Conservation (phyloP, 1,140 invertebrate species). For the Brachionus asplanchnoidis region DNA sequence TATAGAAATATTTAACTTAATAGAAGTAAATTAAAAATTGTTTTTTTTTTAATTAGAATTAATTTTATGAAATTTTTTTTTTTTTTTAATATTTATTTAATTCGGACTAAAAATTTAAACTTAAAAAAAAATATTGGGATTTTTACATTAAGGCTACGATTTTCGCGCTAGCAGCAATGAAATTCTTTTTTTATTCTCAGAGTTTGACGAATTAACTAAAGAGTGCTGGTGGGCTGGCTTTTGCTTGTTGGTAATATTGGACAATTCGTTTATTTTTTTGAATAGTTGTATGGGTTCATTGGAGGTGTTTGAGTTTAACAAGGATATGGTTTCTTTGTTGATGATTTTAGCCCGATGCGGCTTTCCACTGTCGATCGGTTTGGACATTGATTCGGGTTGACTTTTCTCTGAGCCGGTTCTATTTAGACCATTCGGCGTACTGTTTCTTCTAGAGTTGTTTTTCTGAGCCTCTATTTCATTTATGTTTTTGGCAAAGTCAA, state of each 20-base stretch:
- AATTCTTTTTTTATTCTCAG: slow-evolving; percentile 23
- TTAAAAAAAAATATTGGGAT: background rate
- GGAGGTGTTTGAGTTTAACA: background rate
- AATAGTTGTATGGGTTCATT: slow-evolving; percentile 28
- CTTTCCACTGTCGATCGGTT: background rate
- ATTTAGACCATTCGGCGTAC: background rate
- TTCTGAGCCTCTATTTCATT: slow-evolving; percentile 1
- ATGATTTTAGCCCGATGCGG: background rate
- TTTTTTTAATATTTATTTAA: too few relatives aligned
- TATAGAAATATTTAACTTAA: too few relatives aligned
- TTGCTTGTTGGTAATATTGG: slow-evolving; percentile 3
- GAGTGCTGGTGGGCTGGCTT: background rate
- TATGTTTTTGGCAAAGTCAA: slow-evolving; percentile 24
- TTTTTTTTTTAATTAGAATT: too few relatives aligned
- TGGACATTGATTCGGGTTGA: background rate
- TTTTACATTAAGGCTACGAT: background rate
- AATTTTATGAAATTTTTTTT: too few relatives aligned
- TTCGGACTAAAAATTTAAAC: too few relatives aligned
- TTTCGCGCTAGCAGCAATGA: slow-evolving; percentile 2
- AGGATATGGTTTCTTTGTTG: background rate
- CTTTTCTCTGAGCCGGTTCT: slow-evolving; percentile 16
- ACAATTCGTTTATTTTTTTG: slow-evolving; percentile 24
- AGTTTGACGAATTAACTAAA: background rate
- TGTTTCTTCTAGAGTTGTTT: background rate
- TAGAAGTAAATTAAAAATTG: too few relatives aligned